Evolutionary conservation across 2,113 vertebrate genomes (phyloP), one percentile per base, ranked within the genome.

Genomic region (Cottus gobio): DNA sequence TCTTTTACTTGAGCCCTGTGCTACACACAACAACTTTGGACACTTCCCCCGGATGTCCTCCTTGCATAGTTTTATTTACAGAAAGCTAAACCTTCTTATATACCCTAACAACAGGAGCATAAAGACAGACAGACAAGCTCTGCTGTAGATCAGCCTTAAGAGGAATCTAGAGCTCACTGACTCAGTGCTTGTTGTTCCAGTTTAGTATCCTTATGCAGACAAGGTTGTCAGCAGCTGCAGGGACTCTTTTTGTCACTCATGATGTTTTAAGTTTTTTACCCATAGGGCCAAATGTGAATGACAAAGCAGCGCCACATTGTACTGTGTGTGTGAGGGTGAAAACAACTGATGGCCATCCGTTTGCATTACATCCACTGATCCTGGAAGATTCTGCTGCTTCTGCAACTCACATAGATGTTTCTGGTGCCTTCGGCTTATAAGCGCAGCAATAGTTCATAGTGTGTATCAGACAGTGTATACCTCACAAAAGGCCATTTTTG

Each of bases 181-280:
- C 36, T 62, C 26, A 44, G 1, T 4, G 0, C 62, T 60, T 52
- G 60, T 66, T 70, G 61, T 54, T 64, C 56, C 39, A 66, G 28
- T 48, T 36, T 37, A 10, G 39, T 26, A 72, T 52, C 44, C 44
- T 26, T 48, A 57, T 57, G n/a, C 56, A 65, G 57, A 79, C 72
- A 69, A 79, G 39, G 48, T 78, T 77, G 73, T 71, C 46, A 7
- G 39, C 34, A 71, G 78, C 72, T 82, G 63, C n/a, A 58, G 65
- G 69, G 60, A 58, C 26, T n/a, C 15, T 5, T 63, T 79, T 75
- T 61, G 52, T 67, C 67, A 37, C 70, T 68, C 4, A 3, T 36
- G 24, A 50, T 56, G 54, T 71, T 60, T 70, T 30, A 11, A 6
- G 46, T 11, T 12, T 77, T 58, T 77, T 26, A 66, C 57, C 56